Evolutionary conservation across 1,140 invertebrate species (phyloP), one percentile per base, ranked within the genome.

Genomic region (Bombus sibiricus): DNA sequence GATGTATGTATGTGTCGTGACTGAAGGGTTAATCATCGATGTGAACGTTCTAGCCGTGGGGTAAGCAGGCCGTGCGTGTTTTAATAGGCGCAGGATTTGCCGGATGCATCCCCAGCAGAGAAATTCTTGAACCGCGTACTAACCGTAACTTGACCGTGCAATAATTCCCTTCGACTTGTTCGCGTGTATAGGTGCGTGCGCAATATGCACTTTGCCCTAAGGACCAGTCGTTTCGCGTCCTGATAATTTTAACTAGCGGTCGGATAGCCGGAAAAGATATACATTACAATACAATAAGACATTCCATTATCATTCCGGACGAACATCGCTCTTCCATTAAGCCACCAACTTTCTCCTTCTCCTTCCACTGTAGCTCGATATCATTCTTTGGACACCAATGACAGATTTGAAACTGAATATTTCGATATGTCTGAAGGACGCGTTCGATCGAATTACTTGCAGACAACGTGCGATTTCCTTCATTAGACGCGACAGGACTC

Each of bases 171-270:
- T 57, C 34, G 76, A 64, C 64, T 62, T 53, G 43, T 83, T 53
- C 43, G 74, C 68, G 41, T 59, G 15, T 41, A 25, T 57, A 73
- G 39, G 69, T 66, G 8, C n/a, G 22, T 37, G 82, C 37, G 43
- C 43, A 83, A 71, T 77, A 41, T 77, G 25, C 74, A 47, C 66
- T 84, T 71, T 78, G 74, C 82, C 47, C 74, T 37, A 28, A 84
- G 82, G 82, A 62, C 74, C 77, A 68, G 77, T 72, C 83, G 83
- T 73, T 85, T 66, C 83, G 57, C 83, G 83, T 80, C 12, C 66
- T 66, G 83, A 85, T 85, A 85, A 85, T 80, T 85, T 85, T 80
- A 85, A 85, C 76, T 66, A 85, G 41, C 76, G 83, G 68, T 73
- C 53, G 66, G 57, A 85, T 73, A 72, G 57, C 75, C 83, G 53